Evolutionary conservation across 2,113 vertebrate genomes (phyloP).

Genomic region (Callorhinus ursinus): DNA sequence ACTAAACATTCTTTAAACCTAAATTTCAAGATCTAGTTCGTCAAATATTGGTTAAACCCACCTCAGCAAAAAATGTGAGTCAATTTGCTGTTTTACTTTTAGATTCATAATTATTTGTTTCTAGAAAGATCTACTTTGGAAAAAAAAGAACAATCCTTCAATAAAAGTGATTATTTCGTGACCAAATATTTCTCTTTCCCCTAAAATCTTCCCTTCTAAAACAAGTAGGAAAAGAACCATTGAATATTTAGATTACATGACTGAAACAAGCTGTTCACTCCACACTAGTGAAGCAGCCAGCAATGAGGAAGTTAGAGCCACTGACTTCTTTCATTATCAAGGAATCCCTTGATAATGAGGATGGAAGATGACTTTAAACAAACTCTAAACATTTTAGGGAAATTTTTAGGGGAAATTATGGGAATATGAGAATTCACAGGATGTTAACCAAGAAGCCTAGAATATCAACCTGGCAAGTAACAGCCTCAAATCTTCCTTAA

Average conservation of each 20-base stretch:
- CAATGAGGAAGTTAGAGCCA: not conserved
- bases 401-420: not conserved
- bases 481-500: not conserved
- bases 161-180: not conserved
- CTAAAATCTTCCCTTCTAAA: not conserved
- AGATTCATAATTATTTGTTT: not conserved
- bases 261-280: not conserved
- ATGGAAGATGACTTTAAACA: not conserved
- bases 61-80: not conserved
- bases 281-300: not conserved
- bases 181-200: not conserved
- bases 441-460: not conserved
- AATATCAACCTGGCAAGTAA: not conserved
- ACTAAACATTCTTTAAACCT: conserved; percentile 15
- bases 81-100: conserved; percentile 1
- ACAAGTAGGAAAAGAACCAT: not conserved
- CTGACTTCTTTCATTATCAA: not conserved
- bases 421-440: not conserved
- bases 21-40: not conserved
- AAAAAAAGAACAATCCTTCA: not conserved
- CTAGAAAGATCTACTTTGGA: conserved; percentile 35
- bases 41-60: conserved; percentile 20
- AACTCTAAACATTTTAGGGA: conserved; percentile 13
- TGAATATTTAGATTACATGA: not conserved
- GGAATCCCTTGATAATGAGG: not conserved